Evolutionary conservation across 1,140 invertebrate species (phyloP).

Genomic region (Drosophila virilis): DNA sequence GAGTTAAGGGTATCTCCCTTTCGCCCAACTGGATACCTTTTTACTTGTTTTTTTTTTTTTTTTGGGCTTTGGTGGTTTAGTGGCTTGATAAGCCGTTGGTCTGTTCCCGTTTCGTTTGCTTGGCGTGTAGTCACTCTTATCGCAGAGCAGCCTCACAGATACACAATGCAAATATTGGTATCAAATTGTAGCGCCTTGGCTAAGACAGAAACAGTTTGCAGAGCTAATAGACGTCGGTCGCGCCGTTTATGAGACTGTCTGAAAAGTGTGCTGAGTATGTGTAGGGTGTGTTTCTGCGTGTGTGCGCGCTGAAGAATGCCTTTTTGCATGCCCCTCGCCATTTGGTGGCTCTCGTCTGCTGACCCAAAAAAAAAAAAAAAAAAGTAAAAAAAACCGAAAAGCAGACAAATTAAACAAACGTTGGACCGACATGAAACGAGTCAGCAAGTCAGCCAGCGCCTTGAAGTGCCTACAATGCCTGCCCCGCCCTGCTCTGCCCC

Average conservation of each 20-base stretch:
- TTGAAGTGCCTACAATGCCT: constrained; percentile 61
- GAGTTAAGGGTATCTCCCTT: no score
- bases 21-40: no score
- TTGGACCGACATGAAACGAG: constrained; percentile 58
- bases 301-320: constrained; percentile 21
- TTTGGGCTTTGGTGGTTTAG: not conserved
- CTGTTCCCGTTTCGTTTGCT: constrained; percentile 1
- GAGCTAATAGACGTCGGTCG: constrained; percentile 18
- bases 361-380: constrained; percentile 57
- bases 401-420: constrained; percentile 78
- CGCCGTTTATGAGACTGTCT: constrained; percentile 32
- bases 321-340: constrained; percentile 44
- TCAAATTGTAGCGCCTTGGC: constrained; percentile 37
- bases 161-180: constrained; percentile 57
- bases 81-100: constrained; percentile 23
- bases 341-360: constrained; percentile 31
- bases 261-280: constrained; percentile 6
- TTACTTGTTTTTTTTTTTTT: no score
- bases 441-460: constrained; percentile 52
- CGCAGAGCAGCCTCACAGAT: constrained; percentile 34
- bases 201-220: constrained; percentile 2
- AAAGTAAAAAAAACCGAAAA: constrained; percentile 63
- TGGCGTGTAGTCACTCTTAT: constrained; percentile 18
- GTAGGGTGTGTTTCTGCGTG: not conserved
- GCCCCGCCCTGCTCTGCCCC: not conserved